Percentiles rank a stretch among this genome's conserved stretches.
phyloP scores from a whole-genome alignment of 2,113 vertebrate species.

The Rhodinocichla rosea region DNA sequence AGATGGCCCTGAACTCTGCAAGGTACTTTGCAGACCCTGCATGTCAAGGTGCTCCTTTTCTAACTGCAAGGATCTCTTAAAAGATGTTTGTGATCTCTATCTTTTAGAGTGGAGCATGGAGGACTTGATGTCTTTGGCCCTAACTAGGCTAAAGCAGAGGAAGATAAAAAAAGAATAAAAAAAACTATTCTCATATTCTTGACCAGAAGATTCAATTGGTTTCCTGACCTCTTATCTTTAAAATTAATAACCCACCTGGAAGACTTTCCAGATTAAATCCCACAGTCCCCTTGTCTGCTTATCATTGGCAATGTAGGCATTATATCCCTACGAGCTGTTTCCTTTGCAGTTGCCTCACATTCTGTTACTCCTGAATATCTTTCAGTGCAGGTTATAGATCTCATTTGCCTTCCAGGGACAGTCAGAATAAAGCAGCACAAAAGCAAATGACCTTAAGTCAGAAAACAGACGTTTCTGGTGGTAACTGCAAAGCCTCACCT shows the following conservation, averaged over 20 bases:
- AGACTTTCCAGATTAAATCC: slow-evolving; percentile 28
- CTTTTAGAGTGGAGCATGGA: not conserved
- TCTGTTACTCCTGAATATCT: slow-evolving; percentile 50
- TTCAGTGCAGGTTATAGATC: slow-evolving; percentile 52
- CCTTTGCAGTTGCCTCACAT: slow-evolving; percentile 24
- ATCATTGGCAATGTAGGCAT: not conserved
- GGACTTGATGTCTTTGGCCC: not conserved
- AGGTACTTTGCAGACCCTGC: not conserved
- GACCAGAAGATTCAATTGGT: not conserved
- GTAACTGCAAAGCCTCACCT: slow-evolving; percentile 35
- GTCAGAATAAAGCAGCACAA: slow-evolving; percentile 51
- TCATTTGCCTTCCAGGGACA: slow-evolving; percentile 65
- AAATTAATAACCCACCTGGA: slow-evolving; percentile 21
- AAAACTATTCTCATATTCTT: not conserved
- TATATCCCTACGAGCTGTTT: not conserved
- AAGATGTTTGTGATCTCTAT: not conserved
- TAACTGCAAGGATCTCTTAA: not conserved
- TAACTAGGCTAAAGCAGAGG: not conserved
- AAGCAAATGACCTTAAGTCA: slow-evolving; percentile 62
- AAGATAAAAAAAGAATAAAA: not conserved
- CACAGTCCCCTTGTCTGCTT: not conserved
- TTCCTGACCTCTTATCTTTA: slow-evolving; percentile 37
- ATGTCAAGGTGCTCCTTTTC: not conserved
- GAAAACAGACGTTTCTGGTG: slow-evolving; percentile 52
- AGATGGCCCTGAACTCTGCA: not conserved